Percentiles rank a stretch among this genome's conserved stretches.
phyloP scores from a whole-genome alignment of 2,888 invertebrate species.

The Synanthedon formicaeformis region DNA sequence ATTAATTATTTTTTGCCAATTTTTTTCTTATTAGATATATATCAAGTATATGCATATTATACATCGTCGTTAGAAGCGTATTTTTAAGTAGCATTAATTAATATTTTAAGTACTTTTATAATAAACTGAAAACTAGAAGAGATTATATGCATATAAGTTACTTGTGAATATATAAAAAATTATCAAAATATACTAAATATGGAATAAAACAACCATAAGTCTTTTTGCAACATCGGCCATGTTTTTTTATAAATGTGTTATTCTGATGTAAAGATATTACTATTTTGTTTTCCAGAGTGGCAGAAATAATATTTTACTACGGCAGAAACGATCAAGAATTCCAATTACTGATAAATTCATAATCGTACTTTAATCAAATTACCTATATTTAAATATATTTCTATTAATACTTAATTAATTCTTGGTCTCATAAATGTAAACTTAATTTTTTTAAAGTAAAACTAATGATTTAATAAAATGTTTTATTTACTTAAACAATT shows the following conservation, averaged over 20 bases:
- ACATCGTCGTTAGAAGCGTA: too few species aligned
- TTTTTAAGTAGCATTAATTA: too few species aligned
- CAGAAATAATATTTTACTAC: conserved; percentile 5
- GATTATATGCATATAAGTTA: too few species aligned
- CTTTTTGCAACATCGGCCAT: too few species aligned
- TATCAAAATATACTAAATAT: too few species aligned
- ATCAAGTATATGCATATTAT: too few species aligned
- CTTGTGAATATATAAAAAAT: too few species aligned
- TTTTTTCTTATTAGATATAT: too few species aligned
- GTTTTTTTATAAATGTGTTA: neutral
- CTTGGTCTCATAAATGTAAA: neutral
- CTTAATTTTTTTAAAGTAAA: neutral
- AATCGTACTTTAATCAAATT: neutral
- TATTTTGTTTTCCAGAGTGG: conserved; percentile 4
- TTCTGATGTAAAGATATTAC: neutral
- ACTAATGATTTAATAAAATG: neutral
- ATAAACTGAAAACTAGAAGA: too few species aligned
- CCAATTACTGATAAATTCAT: neutral
- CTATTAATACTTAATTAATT: neutral
- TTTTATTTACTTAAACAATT: conserved; percentile 9
- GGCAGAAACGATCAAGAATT: neutral
- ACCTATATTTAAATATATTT: neutral
- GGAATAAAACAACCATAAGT: too few species aligned
- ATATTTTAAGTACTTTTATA: too few species aligned
- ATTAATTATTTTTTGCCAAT: too few species aligned